A percentile compares a stretch with the other conserved stretches of the same genome.
phyloP scores from a whole-genome alignment of 2,113 vertebrate genomes.

The Laticauda colubrina region DNA sequence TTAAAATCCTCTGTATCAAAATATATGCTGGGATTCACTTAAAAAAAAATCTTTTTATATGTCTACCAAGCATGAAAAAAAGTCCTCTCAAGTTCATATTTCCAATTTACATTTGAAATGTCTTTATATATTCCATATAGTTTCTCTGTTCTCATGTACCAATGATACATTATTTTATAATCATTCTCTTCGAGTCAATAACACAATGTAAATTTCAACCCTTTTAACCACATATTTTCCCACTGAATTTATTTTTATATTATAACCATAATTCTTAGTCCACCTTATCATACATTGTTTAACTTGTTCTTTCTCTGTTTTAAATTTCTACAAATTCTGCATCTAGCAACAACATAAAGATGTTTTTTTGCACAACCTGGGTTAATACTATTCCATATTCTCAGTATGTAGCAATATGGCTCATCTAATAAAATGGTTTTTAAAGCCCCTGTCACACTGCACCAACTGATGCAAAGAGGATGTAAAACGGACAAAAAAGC shows the following conservation, averaged over 20 bases:
- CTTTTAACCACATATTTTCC: not conserved
- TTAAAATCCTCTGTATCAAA: not conserved
- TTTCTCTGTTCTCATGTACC: not conserved
- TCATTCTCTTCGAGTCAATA: not conserved
- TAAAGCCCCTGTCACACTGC: too few species aligned
- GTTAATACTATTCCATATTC: not conserved
- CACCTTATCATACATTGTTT: not conserved
- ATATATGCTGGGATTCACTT: not conserved
- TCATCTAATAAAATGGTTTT: not conserved
- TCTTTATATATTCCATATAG: not conserved
- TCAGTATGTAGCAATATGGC: not conserved
- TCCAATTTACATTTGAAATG: not conserved
- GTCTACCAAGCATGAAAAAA: not conserved
- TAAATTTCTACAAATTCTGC: not conserved
- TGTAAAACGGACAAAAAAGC: too few species aligned
- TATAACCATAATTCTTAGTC: not conserved
- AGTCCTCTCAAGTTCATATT: not conserved
- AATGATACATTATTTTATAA: not conserved
- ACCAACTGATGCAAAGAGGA: too few species aligned
- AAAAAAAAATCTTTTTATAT: not conserved
- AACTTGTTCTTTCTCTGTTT: not conserved
- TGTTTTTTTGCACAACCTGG: not conserved
- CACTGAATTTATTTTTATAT: not conserved
- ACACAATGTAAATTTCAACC: not conserved
- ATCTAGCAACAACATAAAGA: not conserved